Percentiles rank a stretch among this genome's conserved stretches.
Evolutionary conservation across 2,113 vertebrate species (phyloP).

Genomic region (Oreochromis tanganicae): DNA sequence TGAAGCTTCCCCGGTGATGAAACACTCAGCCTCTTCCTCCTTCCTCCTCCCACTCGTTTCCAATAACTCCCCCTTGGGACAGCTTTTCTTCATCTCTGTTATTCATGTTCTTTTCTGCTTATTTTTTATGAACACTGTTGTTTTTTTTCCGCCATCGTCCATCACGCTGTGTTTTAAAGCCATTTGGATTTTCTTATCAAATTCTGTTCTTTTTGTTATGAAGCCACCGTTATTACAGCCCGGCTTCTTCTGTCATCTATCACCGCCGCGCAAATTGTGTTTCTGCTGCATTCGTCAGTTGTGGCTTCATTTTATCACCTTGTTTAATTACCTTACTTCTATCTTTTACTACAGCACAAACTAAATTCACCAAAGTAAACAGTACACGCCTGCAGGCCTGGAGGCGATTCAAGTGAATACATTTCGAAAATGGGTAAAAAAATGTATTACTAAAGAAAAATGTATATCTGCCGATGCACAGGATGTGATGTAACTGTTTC

Average conservation of each 20-base stretch:
- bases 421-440: not conserved
- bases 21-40: not conserved
- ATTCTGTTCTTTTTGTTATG: not conserved
- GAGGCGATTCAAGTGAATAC: not conserved
- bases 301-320: conserved; percentile 1
- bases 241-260: not conserved
- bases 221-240: not conserved
- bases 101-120: not conserved
- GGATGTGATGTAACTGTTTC: not conserved
- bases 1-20: not conserved
- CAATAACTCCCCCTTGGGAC: not conserved
- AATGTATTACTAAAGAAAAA: not conserved
- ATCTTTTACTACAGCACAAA: not conserved
- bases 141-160: not conserved
- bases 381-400: not conserved
- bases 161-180: not conserved
- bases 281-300: not conserved
- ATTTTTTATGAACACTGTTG: not conserved
- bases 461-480: not conserved
- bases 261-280: not conserved
- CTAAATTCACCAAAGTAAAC: not conserved
- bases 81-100: not conserved
- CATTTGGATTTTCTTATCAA: not conserved
- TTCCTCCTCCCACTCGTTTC: not conserved
- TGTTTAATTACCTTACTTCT: conserved; percentile 31